Percentiles rank a stretch among this genome's conserved stretches.
Evolutionary conservation across 2,888 invertebrate species (phyloP).

Genomic region (Tenthredo scrophulariae): DNA sequence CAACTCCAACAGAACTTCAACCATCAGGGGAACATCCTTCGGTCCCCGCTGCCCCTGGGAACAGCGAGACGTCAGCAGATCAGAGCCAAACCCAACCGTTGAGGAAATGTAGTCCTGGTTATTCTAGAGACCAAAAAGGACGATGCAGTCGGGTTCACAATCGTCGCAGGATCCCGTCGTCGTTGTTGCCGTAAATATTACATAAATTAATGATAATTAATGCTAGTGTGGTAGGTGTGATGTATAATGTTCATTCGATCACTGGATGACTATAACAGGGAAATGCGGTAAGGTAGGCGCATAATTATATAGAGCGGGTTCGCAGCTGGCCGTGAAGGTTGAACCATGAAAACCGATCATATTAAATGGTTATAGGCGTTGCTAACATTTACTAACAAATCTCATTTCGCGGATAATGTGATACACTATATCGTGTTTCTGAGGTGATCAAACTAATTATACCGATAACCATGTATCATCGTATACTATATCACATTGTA

Average conservation of each 20-base stretch:
- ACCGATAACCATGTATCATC: conserved; percentile 11
- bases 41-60: neutral
- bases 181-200: conserved; percentile 70
- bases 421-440: neutral
- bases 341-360: neutral
- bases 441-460: neutral
- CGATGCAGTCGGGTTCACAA: conserved; percentile 71
- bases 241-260: neutral
- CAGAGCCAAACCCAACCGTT: neutral
- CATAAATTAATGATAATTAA: neutral
- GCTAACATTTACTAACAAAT: neutral
- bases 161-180: conserved; percentile 68
- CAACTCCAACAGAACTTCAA: neutral
- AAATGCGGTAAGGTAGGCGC: neutral
- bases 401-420: neutral
- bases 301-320: neutral
- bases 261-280: neutral
- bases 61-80: neutral
- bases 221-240: neutral
- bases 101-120: conserved; percentile 68
- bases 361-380: neutral
- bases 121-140: conserved; percentile 71
- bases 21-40: neutral
- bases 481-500: neutral
- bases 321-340: neutral